Percentiles rank a stretch among this genome's conserved stretches.
Evolutionary conservation across 2,113 vertebrate genomes (phyloP).

Genomic region (Phrynocephalus versicolor): DNA sequence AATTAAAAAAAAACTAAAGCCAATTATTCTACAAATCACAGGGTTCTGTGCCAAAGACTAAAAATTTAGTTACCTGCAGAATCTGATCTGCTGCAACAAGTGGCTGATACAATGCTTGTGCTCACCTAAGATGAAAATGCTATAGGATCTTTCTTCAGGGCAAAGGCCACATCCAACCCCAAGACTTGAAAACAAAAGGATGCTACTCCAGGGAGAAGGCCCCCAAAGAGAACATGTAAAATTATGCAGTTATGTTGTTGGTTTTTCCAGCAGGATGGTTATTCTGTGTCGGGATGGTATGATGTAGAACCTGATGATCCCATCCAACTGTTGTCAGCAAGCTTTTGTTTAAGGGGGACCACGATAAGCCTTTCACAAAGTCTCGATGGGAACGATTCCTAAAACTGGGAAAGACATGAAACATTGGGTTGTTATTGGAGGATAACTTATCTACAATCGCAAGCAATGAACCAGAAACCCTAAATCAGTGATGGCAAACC

Average conservation of each 20-base stretch:
- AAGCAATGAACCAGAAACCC: fast-evolving
- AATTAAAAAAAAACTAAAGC: conserved; percentile 12
- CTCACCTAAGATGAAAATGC: conserved; percentile 44
- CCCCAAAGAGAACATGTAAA: conserved; percentile 40
- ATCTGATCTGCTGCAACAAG: conserved; percentile 24
- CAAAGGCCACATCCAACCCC: conserved; percentile 10
- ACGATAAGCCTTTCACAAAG: conserved; percentile 87
- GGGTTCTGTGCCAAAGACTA: conserved; percentile 16
- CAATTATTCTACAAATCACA: not conserved
- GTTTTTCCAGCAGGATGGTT: conserved; percentile 59
- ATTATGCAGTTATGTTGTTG: conserved; percentile 71
- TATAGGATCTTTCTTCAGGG: conserved; percentile 44
- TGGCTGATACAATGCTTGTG: conserved; percentile 44
- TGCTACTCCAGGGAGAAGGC: conserved; percentile 52
- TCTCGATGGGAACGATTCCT: conserved; percentile 86
- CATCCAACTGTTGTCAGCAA: conserved; percentile 91
- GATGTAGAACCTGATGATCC: conserved; percentile 96
- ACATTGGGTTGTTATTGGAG: not conserved
- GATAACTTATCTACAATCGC: not conserved
- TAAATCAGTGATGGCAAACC: too few species aligned
- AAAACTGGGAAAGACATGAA: conserved; percentile 74
- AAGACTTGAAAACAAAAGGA: conserved; percentile 11
- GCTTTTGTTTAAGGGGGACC: conserved; percentile 84
- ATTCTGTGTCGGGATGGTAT: conserved; percentile 72
- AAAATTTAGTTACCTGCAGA: conserved; percentile 37